These are phyloP conservation scores for Sciurus vulgaris DNA, from an alignment of 2,797 vertebrate species.

Conservation along the genomic window DNA sequence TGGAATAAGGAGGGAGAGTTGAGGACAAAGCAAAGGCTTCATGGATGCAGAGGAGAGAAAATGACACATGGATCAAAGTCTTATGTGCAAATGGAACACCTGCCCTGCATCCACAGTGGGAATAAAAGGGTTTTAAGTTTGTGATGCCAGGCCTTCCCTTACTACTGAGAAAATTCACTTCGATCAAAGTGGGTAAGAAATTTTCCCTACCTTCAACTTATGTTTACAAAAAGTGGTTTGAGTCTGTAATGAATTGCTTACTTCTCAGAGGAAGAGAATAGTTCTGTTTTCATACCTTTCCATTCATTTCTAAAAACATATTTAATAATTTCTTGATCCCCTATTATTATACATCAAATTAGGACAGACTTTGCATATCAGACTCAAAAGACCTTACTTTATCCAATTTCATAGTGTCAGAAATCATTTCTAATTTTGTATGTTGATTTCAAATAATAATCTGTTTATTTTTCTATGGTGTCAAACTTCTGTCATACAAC, in stretches of 20 bases:
- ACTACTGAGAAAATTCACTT: neutral
- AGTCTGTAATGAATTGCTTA: neutral
- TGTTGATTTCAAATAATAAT: neutral
- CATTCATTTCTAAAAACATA: neutral
- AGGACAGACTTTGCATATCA: neutral
- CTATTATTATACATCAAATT: neutral
- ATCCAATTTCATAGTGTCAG: neutral
- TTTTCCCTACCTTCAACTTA: neutral
- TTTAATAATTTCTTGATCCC: neutral
- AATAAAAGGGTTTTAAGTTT: neutral
- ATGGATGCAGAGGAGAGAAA: neutral
- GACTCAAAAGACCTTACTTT: neutral
- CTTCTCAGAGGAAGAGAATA: neutral
- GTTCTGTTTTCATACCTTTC: neutral
- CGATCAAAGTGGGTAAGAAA: neutral
- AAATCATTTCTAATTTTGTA: neutral
- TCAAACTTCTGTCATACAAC: neutral
- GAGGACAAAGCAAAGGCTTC: neutral
- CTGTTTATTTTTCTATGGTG: neutral
- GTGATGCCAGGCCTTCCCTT: neutral
- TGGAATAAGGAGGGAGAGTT: neutral
- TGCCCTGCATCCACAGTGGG: neutral
- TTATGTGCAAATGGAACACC: fast-evolving
- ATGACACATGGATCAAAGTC: neutral
- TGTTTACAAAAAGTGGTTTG: neutral